Percentiles rank a stretch among this genome's conserved stretches.
These are phyloP conservation scores for Edolisoma coerulescens DNA, from an alignment of 2,113 vertebrate species.

Conservation along the genomic window DNA sequence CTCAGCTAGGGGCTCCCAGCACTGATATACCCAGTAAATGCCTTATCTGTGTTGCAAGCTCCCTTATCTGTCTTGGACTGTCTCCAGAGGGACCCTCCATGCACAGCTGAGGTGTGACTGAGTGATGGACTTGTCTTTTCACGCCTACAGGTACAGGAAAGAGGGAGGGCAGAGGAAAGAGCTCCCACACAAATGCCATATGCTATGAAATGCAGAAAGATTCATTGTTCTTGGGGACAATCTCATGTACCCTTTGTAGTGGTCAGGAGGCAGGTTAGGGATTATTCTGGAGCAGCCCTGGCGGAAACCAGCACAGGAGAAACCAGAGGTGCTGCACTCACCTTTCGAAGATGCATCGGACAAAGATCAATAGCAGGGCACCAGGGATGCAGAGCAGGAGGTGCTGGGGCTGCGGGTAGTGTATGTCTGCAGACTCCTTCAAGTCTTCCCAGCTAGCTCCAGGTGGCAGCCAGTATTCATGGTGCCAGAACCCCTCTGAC, in stretches of 20 bases:
- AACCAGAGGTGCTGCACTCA: constrained; percentile 9
- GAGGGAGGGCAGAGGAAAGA: neutral
- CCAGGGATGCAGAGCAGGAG: constrained; percentile 71
- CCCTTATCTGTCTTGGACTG: neutral
- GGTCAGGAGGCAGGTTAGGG: neutral
- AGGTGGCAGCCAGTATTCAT: constrained; percentile 78
- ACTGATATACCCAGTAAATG: neutral
- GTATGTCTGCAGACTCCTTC: constrained; percentile 3
- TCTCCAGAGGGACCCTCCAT: neutral
- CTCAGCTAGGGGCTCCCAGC: neutral
- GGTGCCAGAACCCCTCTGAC: constrained; percentile 70
- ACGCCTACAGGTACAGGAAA: neutral
- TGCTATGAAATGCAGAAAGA: neutral
- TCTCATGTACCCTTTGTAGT: neutral
- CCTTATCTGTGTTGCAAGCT: neutral
- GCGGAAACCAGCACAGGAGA: neutral
- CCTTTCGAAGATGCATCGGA: constrained; percentile 73
- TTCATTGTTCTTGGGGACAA: neutral
- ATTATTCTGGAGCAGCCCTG: neutral
- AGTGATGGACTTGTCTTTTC: neutral
- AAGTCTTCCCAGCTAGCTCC: constrained; percentile 73
- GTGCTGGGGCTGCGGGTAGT: constrained; percentile 71
- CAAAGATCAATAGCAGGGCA: constrained; percentile 66
- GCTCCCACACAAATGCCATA: neutral
- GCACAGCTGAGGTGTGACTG: neutral